A percentile compares a stretch with the other conserved stretches of the same genome.
These are phyloP conservation scores for Microtus pennsylvanicus DNA, from an alignment of 2,113 vertebrate genomes.

Conservation along the genomic window DNA sequence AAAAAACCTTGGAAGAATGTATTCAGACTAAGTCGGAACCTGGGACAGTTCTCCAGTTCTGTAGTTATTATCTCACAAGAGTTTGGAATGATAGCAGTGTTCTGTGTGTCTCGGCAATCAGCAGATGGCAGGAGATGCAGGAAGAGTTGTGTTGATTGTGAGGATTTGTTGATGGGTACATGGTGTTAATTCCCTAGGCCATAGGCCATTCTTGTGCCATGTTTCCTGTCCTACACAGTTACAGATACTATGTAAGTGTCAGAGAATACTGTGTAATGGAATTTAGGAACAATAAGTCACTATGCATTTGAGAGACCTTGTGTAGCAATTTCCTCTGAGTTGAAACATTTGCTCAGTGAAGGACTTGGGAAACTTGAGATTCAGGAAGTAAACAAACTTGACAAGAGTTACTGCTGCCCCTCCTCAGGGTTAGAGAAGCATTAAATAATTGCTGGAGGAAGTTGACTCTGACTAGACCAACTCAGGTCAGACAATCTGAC, in stretches of 20 bases:
- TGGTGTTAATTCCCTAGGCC: neutral
- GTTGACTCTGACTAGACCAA: neutral
- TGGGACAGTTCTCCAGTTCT: neutral
- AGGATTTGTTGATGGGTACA: neutral
- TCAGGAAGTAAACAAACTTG: neutral
- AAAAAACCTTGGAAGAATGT: neutral
- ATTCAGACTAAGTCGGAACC: neutral
- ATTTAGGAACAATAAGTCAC: neutral
- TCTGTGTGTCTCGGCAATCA: neutral
- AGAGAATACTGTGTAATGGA: neutral
- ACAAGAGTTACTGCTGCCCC: neutral
- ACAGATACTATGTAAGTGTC: neutral
- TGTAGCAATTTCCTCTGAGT: neutral
- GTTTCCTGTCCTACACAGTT: neutral
- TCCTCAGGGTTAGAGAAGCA: neutral
- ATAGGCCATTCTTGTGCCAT: neutral
- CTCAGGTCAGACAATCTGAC: neutral
- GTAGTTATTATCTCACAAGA: neutral
- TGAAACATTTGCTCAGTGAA: neutral
- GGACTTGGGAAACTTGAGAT: neutral
- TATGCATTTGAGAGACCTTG: neutral
- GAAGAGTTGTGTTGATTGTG: neutral
- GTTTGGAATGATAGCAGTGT: neutral
- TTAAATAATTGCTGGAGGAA: neutral
- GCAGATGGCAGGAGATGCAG: neutral